Base-by-base conservation (phyloP, 2,888 invertebrate species). In the Cynaeus angustus region DNA sequence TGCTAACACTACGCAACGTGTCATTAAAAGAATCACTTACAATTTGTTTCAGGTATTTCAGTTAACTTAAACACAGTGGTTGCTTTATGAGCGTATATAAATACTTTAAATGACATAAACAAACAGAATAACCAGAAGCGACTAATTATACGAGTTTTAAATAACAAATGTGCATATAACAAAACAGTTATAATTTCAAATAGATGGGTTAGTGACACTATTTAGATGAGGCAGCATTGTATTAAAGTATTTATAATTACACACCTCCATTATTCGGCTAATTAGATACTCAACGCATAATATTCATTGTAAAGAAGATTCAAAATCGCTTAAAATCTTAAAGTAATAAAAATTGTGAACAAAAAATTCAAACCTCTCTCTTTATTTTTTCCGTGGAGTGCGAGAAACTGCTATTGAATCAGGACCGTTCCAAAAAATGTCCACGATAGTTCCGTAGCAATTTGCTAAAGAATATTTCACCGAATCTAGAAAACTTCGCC, bases 151-250 rank as follows among this genome's bases (percentile, higher is more conserved):
- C 12, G 5, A 46, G 33, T 38, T 41, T 52, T 66, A 66, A 62
- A 33, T 28, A 59, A 53, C 55, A 45, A 50, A 70, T 66, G 52
- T 70, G 66, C 70, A 66, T 61, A 71, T 68, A 62, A 67, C 62
- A 65, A 62, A 46, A 65, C 71, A 41, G 71, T 71, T 71, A 71
- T n/a, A 30, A 52, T 46, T 28, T 13, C 14, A 46, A 68, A 38
- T 45, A 50, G 70, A 13, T 50, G 45, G 67, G 62, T 70, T 55
- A 67, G 68, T 62, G 72, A 69, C 69, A 72, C 62, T 68, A 30
- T 53, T 72, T 72, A 72, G 72, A 69, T 69, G 52, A 59, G 61
- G 65, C 37, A 71, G 65, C 26, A 68, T 61, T 64, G 53, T 65
- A 21, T 26, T 10, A 45, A 58, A 46, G 59, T 16, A 56, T 43